Evolutionary conservation across 2,113 vertebrate genomes (phyloP).

Genomic region (Mohoua ochrocephala): DNA sequence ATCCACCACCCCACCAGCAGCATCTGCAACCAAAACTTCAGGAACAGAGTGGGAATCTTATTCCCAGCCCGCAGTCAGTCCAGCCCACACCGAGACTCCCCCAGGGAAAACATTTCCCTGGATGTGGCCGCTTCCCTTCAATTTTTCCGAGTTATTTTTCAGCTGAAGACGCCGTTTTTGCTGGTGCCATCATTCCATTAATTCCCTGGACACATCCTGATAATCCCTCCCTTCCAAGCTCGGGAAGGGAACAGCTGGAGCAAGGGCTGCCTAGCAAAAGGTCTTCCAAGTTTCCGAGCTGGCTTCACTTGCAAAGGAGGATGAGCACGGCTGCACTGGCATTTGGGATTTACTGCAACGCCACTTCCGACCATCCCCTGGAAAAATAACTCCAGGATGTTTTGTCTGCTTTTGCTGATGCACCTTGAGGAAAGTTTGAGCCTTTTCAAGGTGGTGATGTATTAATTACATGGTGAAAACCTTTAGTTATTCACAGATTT

Average conservation of each 20-base stretch:
- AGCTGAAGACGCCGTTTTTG: not conserved
- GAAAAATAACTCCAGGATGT: not conserved
- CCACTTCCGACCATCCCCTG: not conserved
- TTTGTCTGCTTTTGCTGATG: not conserved
- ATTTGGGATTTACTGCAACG: not conserved
- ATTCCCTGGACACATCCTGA: not conserved
- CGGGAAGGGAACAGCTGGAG: not conserved
- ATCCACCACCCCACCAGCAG: not conserved
- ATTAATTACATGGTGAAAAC: not conserved
- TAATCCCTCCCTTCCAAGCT: not conserved
- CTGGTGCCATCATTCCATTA: not conserved
- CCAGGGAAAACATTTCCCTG: not conserved
- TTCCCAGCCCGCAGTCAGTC: not conserved
- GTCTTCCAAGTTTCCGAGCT: not conserved
- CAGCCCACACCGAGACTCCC: not conserved
- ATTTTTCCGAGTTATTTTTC: not conserved
- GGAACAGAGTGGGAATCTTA: not conserved
- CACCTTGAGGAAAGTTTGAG: not conserved
- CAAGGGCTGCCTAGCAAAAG: not conserved
- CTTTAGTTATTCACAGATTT: not conserved
- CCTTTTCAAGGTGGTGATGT: not conserved
- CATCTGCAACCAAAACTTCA: not conserved
- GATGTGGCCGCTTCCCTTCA: accelerated
- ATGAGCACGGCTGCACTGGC: not conserved
- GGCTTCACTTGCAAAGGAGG: not conserved